Percentiles rank a stretch among this genome's conserved stretches.
phyloP scores from a whole-genome alignment of 2,797 vertebrate species.

The Epinephelus awoara region DNA sequence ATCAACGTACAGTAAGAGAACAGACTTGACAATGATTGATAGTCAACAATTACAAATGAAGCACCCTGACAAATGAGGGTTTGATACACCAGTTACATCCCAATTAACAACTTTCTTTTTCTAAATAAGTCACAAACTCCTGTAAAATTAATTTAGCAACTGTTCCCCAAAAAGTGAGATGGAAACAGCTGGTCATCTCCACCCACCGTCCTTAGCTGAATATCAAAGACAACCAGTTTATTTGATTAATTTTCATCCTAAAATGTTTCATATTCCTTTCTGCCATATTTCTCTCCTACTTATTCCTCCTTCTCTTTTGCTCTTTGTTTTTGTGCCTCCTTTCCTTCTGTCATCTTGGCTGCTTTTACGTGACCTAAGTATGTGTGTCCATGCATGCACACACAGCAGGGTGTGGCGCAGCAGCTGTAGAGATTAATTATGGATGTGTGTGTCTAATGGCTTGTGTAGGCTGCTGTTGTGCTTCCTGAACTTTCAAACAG shows the following conservation, averaged over 20 bases:
- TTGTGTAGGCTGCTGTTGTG: constrained; percentile 20
- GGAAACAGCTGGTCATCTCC: constrained; percentile 31
- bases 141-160: constrained; percentile 5
- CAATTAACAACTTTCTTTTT: constrained; percentile 1
- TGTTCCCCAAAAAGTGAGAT: constrained; percentile 21
- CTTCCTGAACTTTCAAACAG: neutral
- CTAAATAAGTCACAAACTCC: neutral
- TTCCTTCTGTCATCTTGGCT: neutral
- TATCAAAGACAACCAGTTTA: constrained; percentile 13
- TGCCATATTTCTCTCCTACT: neutral
- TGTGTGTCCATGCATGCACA: neutral
- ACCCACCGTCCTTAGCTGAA: constrained; percentile 1
- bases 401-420: constrained; percentile 18
- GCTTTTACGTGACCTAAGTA: neutral
- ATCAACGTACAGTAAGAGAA: neutral
- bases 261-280: neutral
- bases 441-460: constrained; percentile 26
- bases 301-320: neutral
- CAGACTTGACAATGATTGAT: neutral
- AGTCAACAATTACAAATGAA: neutral
- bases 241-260: neutral
- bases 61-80: neutral
- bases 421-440: constrained; percentile 52
- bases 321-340: neutral
- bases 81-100: neutral